phyloP scores from a whole-genome alignment of 2,797 vertebrate genomes.

The Tamandua tetradactyla region DNA sequence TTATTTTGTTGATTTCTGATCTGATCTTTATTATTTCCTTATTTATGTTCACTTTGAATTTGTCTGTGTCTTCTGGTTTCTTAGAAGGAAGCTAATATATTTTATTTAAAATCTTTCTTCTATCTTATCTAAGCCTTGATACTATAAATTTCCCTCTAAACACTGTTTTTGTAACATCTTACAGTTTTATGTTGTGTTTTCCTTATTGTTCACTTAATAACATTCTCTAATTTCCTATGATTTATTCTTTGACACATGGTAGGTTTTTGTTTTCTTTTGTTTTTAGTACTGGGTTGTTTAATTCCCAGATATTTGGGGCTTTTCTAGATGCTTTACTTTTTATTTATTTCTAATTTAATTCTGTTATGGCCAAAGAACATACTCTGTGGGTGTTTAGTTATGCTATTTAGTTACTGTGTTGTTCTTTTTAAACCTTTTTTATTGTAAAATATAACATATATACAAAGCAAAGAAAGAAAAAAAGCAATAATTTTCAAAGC shows the following conservation, averaged over 20 bases:
- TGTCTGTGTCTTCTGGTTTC: conserved; percentile 11
- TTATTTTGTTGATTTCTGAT: not conserved
- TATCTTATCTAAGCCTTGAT: not conserved
- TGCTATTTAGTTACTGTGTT: not conserved
- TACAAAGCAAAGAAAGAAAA: no score
- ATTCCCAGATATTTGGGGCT: conserved; percentile 11
- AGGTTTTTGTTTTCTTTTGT: not conserved
- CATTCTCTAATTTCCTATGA: conserved; percentile 33
- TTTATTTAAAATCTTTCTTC: not conserved
- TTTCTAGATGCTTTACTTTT: conserved; percentile 37
- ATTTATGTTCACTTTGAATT: not conserved
- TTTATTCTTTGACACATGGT: not conserved
- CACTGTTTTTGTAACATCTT: not conserved
- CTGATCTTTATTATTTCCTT: not conserved
- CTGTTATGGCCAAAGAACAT: not conserved
- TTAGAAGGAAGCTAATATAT: not conserved
- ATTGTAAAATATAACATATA: no score
- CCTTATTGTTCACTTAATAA: conserved; percentile 4
- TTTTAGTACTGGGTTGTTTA: conserved; percentile 19
- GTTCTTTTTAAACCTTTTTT: no score
- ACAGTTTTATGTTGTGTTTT: not conserved
- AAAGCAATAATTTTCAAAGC: no score
- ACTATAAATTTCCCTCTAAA: not conserved
- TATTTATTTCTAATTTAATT: conserved; percentile 60
- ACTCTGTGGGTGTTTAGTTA: not conserved